Evolutionary conservation across 2,888 invertebrate genomes (phyloP).

Genomic region (Trachelus stipa): DNA sequence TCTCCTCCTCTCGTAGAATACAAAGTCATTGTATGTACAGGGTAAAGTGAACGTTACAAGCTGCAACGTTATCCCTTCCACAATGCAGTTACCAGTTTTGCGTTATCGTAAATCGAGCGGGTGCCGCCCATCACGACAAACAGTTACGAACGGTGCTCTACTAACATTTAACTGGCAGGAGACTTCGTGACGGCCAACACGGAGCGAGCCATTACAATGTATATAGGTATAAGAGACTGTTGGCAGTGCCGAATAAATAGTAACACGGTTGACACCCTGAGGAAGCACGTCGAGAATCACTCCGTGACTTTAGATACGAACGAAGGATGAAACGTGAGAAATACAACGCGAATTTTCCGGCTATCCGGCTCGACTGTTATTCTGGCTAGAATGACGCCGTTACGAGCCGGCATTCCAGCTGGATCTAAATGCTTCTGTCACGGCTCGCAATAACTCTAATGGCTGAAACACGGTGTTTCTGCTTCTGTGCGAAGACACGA

Average conservation of each 20-base stretch:
- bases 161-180: conserved; percentile 34
- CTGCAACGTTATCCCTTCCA: conserved; percentile 21
- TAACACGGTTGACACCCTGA: conserved; percentile 1
- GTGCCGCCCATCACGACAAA: conserved; percentile 41
- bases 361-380: neutral
- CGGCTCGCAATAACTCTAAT: conserved; percentile 48
- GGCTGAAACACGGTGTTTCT: conserved; percentile 43
- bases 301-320: conserved; percentile 14
- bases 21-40: neutral
- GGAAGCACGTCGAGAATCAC: neutral
- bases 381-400: neutral
- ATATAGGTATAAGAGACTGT: conserved; percentile 6
- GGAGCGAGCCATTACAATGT: neutral
- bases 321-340: neutral
- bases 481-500: conserved; percentile 1
- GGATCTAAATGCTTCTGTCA: conserved; percentile 53
- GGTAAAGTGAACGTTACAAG: conserved; percentile 5
- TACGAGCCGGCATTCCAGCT: conserved; percentile 33
- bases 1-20: neutral
- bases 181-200: conserved; percentile 1
- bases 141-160: conserved; percentile 36
- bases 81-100: conserved; percentile 30
- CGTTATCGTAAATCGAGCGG: conserved; percentile 36
- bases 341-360: neutral
- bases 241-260: conserved; percentile 5